Conservation (phyloP, 2,797 vertebrate species). For the Myiotriccus ornatus region DNA sequence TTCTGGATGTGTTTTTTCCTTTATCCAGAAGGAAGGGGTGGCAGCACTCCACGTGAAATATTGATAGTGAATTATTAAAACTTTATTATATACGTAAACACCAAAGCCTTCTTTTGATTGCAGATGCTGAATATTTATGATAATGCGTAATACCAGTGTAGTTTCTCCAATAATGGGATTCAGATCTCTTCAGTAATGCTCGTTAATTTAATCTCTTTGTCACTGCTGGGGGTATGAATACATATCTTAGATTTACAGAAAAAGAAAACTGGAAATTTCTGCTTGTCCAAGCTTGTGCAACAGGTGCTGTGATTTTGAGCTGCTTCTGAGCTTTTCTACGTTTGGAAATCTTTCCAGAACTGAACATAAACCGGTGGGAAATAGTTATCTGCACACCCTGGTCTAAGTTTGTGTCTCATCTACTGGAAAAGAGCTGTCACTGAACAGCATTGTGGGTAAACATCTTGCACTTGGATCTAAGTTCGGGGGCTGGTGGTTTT, state of each 20-base stretch:
- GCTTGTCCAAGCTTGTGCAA: background rate
- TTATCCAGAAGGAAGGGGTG: background rate
- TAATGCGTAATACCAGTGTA: constrained; percentile 1
- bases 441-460: fast-evolving
- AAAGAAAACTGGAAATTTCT: background rate
- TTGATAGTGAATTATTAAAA: constrained; percentile 49
- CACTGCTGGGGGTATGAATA: constrained; percentile 8
- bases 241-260: background rate
- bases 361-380: background rate
- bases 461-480: fast-evolving
- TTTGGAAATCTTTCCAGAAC: background rate
- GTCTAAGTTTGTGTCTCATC: background rate
- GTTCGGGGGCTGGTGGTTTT: background rate
- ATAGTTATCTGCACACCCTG: background rate
- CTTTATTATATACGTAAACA: constrained; percentile 37
- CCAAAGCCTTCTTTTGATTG: constrained; percentile 35
- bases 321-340: background rate
- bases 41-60: background rate
- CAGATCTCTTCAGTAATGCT: background rate
- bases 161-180: constrained; percentile 28
- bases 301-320: background rate
- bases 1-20: background rate
- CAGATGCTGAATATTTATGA: constrained; percentile 48
- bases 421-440: background rate
- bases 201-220: constrained; percentile 22